phyloP scores from a whole-genome alignment of 2,113 vertebrate species.

The Erythrocebus patas region DNA sequence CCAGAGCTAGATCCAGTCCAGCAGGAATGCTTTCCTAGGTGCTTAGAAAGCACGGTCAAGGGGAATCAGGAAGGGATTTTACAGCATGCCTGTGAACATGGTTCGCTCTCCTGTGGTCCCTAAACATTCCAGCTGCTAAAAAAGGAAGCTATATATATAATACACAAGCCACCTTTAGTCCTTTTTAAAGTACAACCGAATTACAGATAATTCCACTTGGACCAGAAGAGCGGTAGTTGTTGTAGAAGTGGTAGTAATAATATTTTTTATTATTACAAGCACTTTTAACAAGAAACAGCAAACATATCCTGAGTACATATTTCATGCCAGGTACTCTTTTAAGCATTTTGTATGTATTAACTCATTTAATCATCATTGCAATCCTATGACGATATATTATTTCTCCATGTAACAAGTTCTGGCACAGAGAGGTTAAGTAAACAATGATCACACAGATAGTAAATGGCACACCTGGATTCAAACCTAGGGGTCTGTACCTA shows the following conservation, averaged over 20 bases:
- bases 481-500: neutral
- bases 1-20: neutral
- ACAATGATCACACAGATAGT: neutral
- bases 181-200: neutral
- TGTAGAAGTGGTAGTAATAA: neutral
- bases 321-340: neutral
- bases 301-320: neutral
- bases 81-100: neutral
- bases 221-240: neutral
- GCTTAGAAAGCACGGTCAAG: neutral
- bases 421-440: neutral
- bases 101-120: neutral
- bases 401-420: neutral
- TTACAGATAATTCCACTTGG: neutral
- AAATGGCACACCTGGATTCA: neutral
- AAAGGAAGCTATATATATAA: neutral
- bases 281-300: neutral
- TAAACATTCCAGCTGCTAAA: neutral
- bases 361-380: neutral
- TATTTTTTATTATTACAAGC: neutral
- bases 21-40: neutral
- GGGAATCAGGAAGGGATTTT: no score
- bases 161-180: neutral
- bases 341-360: neutral
- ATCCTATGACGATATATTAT: neutral